A percentile compares a stretch with the other conserved stretches of the same genome.
phyloP scores from a whole-genome alignment of 2,888 invertebrate genomes.

The Tachystola acroxantha region DNA sequence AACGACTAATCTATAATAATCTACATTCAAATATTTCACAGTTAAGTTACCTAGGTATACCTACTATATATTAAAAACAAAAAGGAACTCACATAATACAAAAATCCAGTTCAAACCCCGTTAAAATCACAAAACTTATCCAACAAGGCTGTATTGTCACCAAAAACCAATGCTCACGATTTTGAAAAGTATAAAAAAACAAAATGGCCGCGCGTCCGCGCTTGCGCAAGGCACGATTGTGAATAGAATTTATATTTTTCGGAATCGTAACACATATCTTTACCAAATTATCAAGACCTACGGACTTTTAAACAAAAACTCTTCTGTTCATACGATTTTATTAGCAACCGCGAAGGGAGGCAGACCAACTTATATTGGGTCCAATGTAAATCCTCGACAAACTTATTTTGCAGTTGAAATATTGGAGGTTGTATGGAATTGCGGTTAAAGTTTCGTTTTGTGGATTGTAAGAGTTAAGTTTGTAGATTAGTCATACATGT shows the following conservation, averaged over 20 bases:
- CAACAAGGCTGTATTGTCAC: background rate
- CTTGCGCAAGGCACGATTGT: constrained; percentile 44
- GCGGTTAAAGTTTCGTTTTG: constrained; percentile 16
- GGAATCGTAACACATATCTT: constrained; percentile 49
- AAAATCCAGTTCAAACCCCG: background rate
- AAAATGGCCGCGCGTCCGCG: constrained; percentile 46
- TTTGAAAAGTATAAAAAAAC: constrained; percentile 20
- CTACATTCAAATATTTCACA: too few relatives aligned
- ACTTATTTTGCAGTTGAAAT: constrained; percentile 14
- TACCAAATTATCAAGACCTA: constrained; percentile 34
- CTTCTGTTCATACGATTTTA: constrained; percentile 14
- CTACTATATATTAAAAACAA: too few relatives aligned
- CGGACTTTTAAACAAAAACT: constrained; percentile 25
- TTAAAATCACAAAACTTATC: background rate
- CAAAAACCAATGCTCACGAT: background rate
- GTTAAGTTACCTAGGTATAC: too few relatives aligned
- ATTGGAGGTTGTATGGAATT: constrained; percentile 7
- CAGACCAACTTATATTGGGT: constrained; percentile 32
- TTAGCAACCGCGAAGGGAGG: constrained; percentile 20
- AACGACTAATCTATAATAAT: too few relatives aligned
- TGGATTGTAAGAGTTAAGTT: constrained; percentile 14
- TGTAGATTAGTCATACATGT: constrained; percentile 52
- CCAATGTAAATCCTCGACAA: constrained; percentile 22
- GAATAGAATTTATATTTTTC: constrained; percentile 65
- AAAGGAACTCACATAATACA: too few relatives aligned